Percentiles rank a stretch among this genome's conserved stretches.
Conservation (phyloP, 2,113 vertebrate genomes). For the Brienomyrus longianalis region DNA sequence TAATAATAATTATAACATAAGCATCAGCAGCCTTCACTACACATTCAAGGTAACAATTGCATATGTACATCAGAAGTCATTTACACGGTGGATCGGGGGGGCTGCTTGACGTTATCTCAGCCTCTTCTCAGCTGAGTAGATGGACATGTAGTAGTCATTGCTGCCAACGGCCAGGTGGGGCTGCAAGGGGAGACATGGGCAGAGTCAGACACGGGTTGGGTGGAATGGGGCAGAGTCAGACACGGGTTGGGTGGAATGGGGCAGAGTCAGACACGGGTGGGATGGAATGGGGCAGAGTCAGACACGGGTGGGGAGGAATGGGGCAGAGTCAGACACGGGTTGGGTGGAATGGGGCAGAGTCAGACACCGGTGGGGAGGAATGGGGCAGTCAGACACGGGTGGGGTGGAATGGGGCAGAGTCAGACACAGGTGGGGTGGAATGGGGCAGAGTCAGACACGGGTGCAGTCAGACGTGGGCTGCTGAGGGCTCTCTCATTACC, state of each 20-base stretch:
- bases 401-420: not conserved
- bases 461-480: not conserved
- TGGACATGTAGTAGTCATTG: slow-evolving; percentile 99
- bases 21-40: slow-evolving; percentile 74
- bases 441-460: not conserved
- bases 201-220: not conserved
- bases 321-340: not conserved
- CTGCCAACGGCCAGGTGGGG: slow-evolving; percentile 94
- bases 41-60: slow-evolving; percentile 73
- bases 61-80: slow-evolving; percentile 72
- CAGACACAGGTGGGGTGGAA: too few relatives aligned
- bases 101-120: slow-evolving; percentile 76
- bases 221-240: not conserved
- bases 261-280: not conserved
- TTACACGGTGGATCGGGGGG: slow-evolving; percentile 48
- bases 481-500: not conserved
- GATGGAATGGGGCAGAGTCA: not conserved
- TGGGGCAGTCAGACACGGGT: too few relatives aligned
- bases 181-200: slow-evolving; percentile 48
- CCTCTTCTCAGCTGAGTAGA: slow-evolving; percentile 96
- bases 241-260: not conserved
- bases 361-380: not conserved
- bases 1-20: slow-evolving; percentile 52
- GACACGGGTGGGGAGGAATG: not conserved
- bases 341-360: not conserved